Conservation (phyloP, 2,113 vertebrate species). For the Fulmarus glacialis region DNA sequence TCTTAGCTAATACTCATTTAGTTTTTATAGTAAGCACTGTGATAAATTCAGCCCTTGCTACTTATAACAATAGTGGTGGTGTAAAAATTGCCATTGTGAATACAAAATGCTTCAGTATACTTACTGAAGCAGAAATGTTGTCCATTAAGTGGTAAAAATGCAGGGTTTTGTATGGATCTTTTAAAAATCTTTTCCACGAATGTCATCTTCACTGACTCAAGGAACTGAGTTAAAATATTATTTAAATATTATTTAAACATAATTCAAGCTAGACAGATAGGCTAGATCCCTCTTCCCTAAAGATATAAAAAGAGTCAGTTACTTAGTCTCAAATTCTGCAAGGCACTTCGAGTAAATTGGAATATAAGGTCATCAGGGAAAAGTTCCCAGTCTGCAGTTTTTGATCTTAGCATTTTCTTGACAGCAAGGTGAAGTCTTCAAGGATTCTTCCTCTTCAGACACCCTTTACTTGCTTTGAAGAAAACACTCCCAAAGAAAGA, state of each 20-base stretch:
- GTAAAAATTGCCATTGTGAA: not conserved
- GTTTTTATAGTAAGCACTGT: not conserved
- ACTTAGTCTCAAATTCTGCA: not conserved
- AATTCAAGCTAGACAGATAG: not conserved
- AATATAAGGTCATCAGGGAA: not conserved
- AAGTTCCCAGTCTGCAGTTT: not conserved
- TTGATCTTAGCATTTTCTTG: not conserved
- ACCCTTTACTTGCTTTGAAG: not conserved
- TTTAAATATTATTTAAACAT: not conserved
- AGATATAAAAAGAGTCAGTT: not conserved
- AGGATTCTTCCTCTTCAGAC: not conserved
- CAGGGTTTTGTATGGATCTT: not conserved
- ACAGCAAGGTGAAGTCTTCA: not conserved
- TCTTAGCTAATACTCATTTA: not conserved
- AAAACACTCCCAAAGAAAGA: not conserved
- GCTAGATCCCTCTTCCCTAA: not conserved
- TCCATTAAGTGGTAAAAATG: not conserved
- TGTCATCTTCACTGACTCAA: not conserved
- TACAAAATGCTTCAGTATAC: not conserved
- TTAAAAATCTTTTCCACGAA: not conserved
- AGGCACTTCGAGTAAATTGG: not conserved
- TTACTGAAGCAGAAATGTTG: not conserved
- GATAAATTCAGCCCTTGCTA: not conserved
- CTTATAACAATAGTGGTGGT: not conserved
- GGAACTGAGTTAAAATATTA: not conserved